Conservation (phyloP, 37 sponge, comb jelly and placozoan genomes). For the Ianthella basta region DNA sequence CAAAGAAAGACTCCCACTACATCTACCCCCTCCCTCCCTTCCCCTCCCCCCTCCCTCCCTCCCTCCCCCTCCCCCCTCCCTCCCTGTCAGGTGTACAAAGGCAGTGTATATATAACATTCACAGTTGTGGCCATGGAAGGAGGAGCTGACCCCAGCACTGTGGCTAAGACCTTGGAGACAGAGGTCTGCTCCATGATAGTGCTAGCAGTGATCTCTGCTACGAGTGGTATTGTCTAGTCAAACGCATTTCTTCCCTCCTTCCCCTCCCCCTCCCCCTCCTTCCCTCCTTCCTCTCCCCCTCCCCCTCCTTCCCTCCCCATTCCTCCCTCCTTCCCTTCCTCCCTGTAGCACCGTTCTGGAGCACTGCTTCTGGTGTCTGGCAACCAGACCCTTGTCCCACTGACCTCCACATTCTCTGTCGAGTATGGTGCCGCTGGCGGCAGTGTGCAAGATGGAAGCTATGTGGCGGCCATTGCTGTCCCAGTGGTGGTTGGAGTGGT, state of each 20-base stretch:
- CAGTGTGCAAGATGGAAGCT: background rate
- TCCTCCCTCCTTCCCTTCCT: background rate
- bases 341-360: conserved; percentile 13
- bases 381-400: background rate
- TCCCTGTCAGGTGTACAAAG: background rate
- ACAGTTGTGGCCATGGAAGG: background rate
- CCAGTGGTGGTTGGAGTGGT: conserved; percentile 9
- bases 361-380: background rate
- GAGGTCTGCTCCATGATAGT: too few species aligned
- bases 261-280: too few species aligned
- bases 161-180: background rate
- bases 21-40: background rate
- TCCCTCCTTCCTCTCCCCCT: too few species aligned
- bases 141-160: background rate
- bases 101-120: background rate
- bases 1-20: too few species aligned
- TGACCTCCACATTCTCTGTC: background rate
- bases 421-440: background rate
- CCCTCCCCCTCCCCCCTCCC: background rate
- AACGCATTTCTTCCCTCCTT: too few species aligned
- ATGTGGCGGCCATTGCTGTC: background rate
- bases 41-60: background rate
- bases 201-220: too few species aligned
- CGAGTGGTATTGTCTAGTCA: too few species aligned
- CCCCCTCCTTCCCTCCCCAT: too few species aligned